Evolutionary conservation across 2,888 invertebrate genomes (phyloP), one percentile per base, ranked within the genome.

Genomic region (Crocallis elinguaria): DNA sequence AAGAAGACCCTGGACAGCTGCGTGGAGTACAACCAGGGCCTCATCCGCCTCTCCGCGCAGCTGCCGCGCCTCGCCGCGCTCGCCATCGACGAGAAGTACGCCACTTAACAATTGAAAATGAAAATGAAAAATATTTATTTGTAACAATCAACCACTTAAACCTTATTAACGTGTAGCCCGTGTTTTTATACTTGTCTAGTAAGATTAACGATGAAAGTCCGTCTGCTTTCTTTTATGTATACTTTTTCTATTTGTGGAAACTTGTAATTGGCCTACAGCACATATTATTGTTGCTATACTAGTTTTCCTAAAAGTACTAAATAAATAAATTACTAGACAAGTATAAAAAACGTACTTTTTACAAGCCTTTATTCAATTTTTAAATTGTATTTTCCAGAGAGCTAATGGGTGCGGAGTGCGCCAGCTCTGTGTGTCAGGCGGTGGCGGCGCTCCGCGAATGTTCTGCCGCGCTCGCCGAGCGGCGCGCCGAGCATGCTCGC

Each of bases 11-110:
- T 92, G 54, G 84, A 84, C 68, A 77, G 81, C 46, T 89, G 90
- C 59, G 76, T 84, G 64, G 77, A 84, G 71, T 88, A 87, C 79
- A 86, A 88, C 56, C 86, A 87, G 67, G 79, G 73, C 0, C 82
- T 90, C 44, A 82, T 90, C 1, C 83, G 79, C 21, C 73, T 88
- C 8, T 66, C 84, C 1, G 76, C 84, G 3, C 70, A 77, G 60
- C 70, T 73, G 57, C 86, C 89, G 0, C 72, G 75, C 1, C 74
- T 88, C 0, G 77, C 76, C 0, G n/a, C 64, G 0, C 72, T 84
- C 9, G 82, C 80, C 13, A 68, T 89, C 0, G 87, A 90, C 23
- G 88, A 90, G 66, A 84, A 83, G 89, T 89, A 41, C 70, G 75
- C n/a, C 7, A 4, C 29, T 1, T 11, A 9, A 27, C 4, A 27